Evolutionary conservation across 2,888 invertebrate species (phyloP).

Genomic region (Oscheius sp.): DNA sequence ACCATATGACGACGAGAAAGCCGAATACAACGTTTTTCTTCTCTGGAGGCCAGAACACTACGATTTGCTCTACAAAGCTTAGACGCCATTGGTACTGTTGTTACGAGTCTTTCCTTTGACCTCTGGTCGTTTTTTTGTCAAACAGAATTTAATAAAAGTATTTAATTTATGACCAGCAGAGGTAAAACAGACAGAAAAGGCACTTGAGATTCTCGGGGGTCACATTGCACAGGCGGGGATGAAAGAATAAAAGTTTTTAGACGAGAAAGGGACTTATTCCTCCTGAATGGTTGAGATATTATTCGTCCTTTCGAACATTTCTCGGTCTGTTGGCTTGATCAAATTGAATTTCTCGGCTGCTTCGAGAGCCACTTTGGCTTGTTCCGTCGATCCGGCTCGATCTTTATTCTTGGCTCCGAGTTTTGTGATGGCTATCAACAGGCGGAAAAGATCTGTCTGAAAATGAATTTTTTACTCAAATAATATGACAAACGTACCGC

Average conservation of each 20-base stretch:
- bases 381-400: slow-evolving; percentile 60
- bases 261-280: slow-evolving; percentile 29
- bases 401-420: slow-evolving; percentile 58
- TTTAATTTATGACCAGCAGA: not conserved
- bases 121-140: not conserved
- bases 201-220: slow-evolving; percentile 11
- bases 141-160: not conserved
- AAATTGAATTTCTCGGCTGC: slow-evolving; percentile 68
- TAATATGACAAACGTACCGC: slow-evolving; percentile 51
- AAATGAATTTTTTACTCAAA: slow-evolving; percentile 29
- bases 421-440: slow-evolving; percentile 72
- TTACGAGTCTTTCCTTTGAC: not conserved
- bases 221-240: slow-evolving; percentile 14
- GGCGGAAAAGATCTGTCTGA: slow-evolving; percentile 69
- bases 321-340: slow-evolving; percentile 70
- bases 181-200: not conserved
- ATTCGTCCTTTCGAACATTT: slow-evolving; percentile 65
- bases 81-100: not conserved
- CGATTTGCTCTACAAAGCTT: slow-evolving; percentile 6
- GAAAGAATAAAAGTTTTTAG: not conserved
- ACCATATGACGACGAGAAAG: slow-evolving; percentile 21
- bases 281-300: slow-evolving; percentile 57
- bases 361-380: slow-evolving; percentile 64
- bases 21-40: slow-evolving; percentile 1
- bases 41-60: slow-evolving; percentile 23